Conservation (phyloP, 1,140 invertebrate species). For the Dryas iulia region DNA sequence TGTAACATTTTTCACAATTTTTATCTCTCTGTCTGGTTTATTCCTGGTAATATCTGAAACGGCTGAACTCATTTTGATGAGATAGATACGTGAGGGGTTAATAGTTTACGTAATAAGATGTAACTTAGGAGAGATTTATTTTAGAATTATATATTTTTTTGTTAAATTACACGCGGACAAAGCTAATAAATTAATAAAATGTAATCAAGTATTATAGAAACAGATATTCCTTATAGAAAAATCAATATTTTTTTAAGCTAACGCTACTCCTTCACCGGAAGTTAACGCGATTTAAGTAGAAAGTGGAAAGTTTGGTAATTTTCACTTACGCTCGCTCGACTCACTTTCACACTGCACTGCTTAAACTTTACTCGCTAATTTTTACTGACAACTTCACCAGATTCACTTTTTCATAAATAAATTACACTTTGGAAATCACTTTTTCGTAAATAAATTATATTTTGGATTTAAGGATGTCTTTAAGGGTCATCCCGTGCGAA, state of each 20-base stretch:
- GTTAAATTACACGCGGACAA: no score
- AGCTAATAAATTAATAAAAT: no score
- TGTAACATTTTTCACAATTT: no score
- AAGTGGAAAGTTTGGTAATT: conserved; percentile 57
- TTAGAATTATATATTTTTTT: no score
- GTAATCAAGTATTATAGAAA: no score
- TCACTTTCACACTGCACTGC: conserved; percentile 47
- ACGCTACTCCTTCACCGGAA: conserved; percentile 41
- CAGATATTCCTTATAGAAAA: background rate
- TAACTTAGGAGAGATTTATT: no score
- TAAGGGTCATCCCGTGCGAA: no score
- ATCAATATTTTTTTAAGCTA: background rate
- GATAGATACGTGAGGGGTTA: no score
- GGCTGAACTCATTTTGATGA: no score
- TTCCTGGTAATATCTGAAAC: no score
- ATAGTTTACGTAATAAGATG: no score
- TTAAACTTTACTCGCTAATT: conserved; percentile 11
- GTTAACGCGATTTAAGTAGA: conserved; percentile 62
- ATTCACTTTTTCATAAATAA: background rate
- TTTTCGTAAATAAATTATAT: background rate
- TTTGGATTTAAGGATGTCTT: background rate
- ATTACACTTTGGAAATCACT: background rate
- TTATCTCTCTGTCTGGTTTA: no score
- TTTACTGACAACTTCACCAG: background rate
- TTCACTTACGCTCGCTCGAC: conserved; percentile 48